Base-by-base conservation (phyloP, 2,888 invertebrate species). In the Apantesis nais region DNA sequence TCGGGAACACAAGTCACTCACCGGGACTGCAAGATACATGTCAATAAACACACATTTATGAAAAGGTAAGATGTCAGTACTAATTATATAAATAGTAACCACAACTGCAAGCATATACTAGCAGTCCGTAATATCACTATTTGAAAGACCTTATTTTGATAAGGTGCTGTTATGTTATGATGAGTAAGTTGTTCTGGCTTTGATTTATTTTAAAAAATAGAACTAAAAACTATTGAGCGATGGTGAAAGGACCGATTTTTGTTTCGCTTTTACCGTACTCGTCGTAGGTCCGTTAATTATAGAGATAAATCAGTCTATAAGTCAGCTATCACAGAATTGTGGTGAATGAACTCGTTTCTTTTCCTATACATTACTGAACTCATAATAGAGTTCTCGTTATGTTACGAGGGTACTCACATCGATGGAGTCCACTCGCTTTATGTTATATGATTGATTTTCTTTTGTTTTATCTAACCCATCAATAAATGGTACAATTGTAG, bases 21-120 rank as follows among this genome's bases (percentile, higher is more conserved):
- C 99, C 80, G 99, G 99, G 87, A 99, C 99, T 83, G 99, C 99
- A 86, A 97, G 99, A 95, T 99, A 99, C 96, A 99, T 99, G 99
- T 99, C 99, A 95, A 99, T 99, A 95, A 99, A 99, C 95, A 99
- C 99, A 93, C 99, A 99, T 96, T 97, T 99, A 96, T 99, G 99
- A 89, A 99, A 99, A 97, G 97, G 97, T 97, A 91, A 92, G 66
- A 68, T 62, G 2, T 37, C 63, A 29, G 3, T 29, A 29, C n/a
- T n/a, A n/a, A n/a, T 14, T 29, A 29, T 8, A 29, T 29, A 58
- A 58, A 29, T 16, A 8, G 8, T 14, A 11, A 25, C 25, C 9
- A 11, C 4, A n/a, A 8, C 52, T 11, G 16, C 11, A n/a, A 25
- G 25, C 25, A 25, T 11, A 9, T 25, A 25, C 25, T 5, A 8